These are phyloP conservation scores for Gambusia affinis DNA, from an alignment of 2,113 vertebrate species.

Conservation along the genomic window DNA sequence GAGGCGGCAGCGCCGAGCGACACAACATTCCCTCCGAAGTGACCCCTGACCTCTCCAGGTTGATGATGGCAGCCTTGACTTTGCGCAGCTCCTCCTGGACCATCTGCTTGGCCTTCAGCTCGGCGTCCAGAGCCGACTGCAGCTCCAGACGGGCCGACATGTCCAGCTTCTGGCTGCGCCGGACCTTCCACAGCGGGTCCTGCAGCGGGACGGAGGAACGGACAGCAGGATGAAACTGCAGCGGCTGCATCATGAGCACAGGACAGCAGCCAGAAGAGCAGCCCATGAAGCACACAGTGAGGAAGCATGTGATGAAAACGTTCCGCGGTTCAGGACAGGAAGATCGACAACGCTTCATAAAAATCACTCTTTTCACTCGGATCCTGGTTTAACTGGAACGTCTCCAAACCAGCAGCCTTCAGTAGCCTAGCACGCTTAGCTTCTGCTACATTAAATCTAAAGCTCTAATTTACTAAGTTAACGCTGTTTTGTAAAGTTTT, in stretches of 20 bases:
- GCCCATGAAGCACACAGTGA: background rate
- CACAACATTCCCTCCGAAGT: background rate
- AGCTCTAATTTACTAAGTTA: too few species aligned
- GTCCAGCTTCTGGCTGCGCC: slow-evolving; percentile 96
- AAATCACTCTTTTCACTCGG: too few species aligned
- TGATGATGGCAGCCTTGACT: slow-evolving; percentile 88
- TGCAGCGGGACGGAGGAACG: slow-evolving; percentile 36
- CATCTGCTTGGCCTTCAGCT: slow-evolving; percentile 95
- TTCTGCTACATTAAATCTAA: too few species aligned
- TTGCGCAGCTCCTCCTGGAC: slow-evolving; percentile 93
- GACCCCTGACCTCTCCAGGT: slow-evolving; percentile 88
- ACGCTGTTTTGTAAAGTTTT: too few species aligned
- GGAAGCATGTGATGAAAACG: background rate
- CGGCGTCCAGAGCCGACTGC: slow-evolving; percentile 96
- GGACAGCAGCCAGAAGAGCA: slow-evolving; percentile 17
- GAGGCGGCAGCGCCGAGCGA: background rate
- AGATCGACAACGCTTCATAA: too few species aligned
- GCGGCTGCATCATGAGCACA: background rate
- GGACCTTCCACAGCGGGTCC: slow-evolving; percentile 98
- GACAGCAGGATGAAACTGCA: background rate
- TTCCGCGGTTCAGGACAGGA: too few species aligned
- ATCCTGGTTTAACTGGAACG: too few species aligned
- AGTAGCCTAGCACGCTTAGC: too few species aligned
- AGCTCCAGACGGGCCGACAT: slow-evolving; percentile 96
- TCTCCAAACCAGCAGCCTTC: too few species aligned